Evolutionary conservation across 2,797 vertebrate genomes (phyloP).

Genomic region (Poecilia velifera): DNA sequence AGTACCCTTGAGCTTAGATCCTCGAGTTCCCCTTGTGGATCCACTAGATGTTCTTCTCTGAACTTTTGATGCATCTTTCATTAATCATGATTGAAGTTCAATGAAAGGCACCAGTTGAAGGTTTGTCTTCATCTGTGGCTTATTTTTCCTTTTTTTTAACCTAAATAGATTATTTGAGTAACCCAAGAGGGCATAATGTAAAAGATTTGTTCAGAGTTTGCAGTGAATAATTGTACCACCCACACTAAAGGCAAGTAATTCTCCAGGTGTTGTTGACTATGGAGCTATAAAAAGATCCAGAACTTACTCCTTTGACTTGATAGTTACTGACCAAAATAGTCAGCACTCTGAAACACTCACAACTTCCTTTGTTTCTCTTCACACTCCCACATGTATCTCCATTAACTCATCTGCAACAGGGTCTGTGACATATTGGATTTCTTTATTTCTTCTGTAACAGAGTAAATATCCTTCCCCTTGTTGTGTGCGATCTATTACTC

Average conservation of each 20-base stretch:
- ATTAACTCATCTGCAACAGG: slow-evolving; percentile 24
- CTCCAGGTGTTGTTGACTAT: background rate
- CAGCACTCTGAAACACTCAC: slow-evolving; percentile 15
- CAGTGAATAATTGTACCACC: background rate
- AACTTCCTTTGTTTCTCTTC: slow-evolving; percentile 16
- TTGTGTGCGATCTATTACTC: slow-evolving; percentile 9
- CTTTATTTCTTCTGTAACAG: slow-evolving; percentile 18
- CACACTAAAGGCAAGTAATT: slow-evolving; percentile 3
- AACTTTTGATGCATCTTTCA: slow-evolving; percentile 53
- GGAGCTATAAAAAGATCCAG: slow-evolving; percentile 9
- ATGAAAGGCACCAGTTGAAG: slow-evolving; percentile 35
- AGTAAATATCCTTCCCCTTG: slow-evolving; percentile 9
- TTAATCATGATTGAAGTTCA: slow-evolving; percentile 50
- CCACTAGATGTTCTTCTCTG: slow-evolving; percentile 35
- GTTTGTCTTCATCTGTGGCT: slow-evolving; percentile 42
- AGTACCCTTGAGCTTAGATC: slow-evolving; percentile 9
- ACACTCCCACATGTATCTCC: slow-evolving; percentile 19
- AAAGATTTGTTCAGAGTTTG: background rate
- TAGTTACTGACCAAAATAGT: slow-evolving; percentile 4
- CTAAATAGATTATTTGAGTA: slow-evolving; percentile 43
- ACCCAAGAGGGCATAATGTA: slow-evolving; percentile 27
- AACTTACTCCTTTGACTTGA: background rate
- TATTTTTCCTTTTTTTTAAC: slow-evolving; percentile 11
- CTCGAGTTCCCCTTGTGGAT: slow-evolving; percentile 45
- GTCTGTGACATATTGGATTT: slow-evolving; percentile 42